Evolutionary conservation across 1,140 invertebrate species (phyloP), one percentile per base, ranked within the genome.

Genomic region (Euwallacea fornicatus): DNA sequence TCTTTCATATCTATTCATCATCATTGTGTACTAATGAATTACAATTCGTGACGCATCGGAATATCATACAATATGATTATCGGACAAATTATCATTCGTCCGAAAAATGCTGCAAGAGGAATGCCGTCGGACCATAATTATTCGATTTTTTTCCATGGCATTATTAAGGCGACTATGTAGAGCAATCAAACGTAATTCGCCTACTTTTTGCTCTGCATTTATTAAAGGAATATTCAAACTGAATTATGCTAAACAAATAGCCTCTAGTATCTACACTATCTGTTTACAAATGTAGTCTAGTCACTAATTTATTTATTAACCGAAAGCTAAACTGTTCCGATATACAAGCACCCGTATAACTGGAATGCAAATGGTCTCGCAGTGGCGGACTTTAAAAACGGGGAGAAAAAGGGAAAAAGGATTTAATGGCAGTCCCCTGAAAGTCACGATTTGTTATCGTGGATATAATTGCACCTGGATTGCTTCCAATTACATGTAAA

Each of bases 391-490:
- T 56, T 56, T n/a, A 56, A 56, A n/a, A 56, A 56, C 11, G 16
- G 16, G 54, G 54, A n/a, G 8, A 56, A 21, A 56, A 15, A 43
- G 11, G 7, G 8, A 61, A 61, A 43, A 42, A 61, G 13, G 42
- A 11, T 61, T 61, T 61, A 61, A 61, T 61, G 59, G 55, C 10
- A 58, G 42, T 21, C 42, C 59, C 10, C 33, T 21, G 11, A 43
- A 61, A 61, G 21, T 61, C 59, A 61, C 59, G 21, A 61, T 61
- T 61, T 41, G 42, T 43, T 61, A 61, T 61, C 21, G 59, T 41
- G 33, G 59, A 61, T 42, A 61, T 61, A 61, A 61, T 61, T 61
- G 59, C 59, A 15, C 21, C 21, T 61, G 42, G n/a, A 61, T 61
- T 43, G 59, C 42, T 61, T 61, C 21, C 42, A 61, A 61, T 61